Conservation (phyloP, 2,888 invertebrate species). For the Caenorhabditis zanzibari region DNA sequence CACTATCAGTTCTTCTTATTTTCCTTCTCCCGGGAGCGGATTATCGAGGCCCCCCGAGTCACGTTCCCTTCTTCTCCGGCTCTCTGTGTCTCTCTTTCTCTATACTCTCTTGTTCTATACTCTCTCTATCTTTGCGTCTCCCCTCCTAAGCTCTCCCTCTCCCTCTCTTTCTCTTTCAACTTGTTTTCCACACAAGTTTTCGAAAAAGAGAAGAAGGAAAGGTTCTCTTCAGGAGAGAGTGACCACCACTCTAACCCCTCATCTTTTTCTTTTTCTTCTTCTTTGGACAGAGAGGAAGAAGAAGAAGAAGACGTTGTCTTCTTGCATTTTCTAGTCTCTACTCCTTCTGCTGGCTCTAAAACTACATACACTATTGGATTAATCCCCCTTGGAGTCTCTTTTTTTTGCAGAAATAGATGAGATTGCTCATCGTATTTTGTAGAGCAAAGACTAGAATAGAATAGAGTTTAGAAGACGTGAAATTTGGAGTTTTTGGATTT, state of each 20-base stretch:
- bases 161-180: neutral
- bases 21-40: neutral
- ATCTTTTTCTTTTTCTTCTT: neutral
- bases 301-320: neutral
- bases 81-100: conserved; percentile 33
- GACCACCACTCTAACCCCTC: neutral
- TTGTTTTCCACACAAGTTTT: conserved; percentile 4
- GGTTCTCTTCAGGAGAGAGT: neutral
- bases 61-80: conserved; percentile 16
- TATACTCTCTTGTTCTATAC: conserved; percentile 3
- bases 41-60: conserved; percentile 1
- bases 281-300: neutral
- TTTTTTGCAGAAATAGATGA: too few relatives aligned
- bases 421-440: too few relatives aligned
- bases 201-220: neutral
- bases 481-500: too few relatives aligned
- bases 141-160: neutral
- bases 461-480: too few relatives aligned
- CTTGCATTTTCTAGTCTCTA: neutral
- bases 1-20: neutral
- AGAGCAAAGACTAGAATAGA: too few relatives aligned
- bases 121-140: conserved; percentile 23
- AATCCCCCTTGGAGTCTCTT: too few relatives aligned
- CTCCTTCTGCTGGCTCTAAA: too few relatives aligned
- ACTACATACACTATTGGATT: too few relatives aligned